These are phyloP conservation scores for Delia radicum DNA, from an alignment of 1,140 invertebrate genomes.

Conservation along the genomic window DNA sequence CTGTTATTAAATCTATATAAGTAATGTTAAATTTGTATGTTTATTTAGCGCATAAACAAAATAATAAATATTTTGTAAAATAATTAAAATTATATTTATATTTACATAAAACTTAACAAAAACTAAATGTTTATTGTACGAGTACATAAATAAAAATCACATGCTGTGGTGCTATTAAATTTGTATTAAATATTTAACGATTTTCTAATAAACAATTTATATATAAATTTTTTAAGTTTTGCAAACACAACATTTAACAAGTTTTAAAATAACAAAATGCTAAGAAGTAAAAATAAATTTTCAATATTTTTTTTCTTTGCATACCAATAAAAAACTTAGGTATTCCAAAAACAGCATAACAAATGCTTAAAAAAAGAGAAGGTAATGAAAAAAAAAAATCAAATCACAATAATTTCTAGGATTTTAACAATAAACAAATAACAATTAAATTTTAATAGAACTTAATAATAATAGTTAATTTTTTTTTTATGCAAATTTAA, in stretches of 20 bases:
- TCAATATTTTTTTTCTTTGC: background rate
- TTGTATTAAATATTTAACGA: background rate
- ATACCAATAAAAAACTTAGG: slow-evolving; percentile 17
- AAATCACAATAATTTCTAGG: slow-evolving; percentile 25
- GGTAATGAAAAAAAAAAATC: background rate
- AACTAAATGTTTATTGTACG: background rate
- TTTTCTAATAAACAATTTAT: background rate
- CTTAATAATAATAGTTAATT: background rate
- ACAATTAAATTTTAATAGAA: background rate
- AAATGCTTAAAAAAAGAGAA: slow-evolving; percentile 18
- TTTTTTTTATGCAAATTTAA: background rate
- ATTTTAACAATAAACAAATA: background rate
- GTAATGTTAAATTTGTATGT: no score
- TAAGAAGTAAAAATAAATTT: background rate
- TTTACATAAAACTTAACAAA: no score
- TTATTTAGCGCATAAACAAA: no score
- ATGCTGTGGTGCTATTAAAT: background rate
- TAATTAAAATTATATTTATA: no score
- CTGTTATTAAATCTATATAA: no score
- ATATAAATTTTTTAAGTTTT: background rate
- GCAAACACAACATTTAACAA: background rate
- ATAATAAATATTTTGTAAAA: no score
- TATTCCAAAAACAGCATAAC: slow-evolving; percentile 22
- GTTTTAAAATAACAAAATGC: background rate
- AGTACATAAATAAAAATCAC: background rate